Conservation (phyloP, 1,140 invertebrate species). For the Leptinotarsa lineolata region DNA sequence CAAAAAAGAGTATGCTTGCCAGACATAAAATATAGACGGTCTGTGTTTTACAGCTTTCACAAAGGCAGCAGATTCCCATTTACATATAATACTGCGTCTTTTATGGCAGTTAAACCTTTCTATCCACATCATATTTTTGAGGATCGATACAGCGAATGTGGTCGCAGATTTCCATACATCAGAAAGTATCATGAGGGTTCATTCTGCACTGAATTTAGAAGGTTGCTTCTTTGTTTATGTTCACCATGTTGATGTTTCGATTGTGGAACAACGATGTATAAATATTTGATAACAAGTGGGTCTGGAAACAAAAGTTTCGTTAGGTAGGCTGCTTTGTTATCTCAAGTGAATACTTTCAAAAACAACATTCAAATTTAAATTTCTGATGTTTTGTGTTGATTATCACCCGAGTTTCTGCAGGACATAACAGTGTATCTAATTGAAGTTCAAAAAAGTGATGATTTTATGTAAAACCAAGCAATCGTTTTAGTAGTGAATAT, state of each 20-base stretch:
- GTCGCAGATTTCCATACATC: not conserved
- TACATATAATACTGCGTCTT: constrained; percentile 6
- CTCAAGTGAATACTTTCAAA: too few species aligned
- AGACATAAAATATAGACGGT: not conserved
- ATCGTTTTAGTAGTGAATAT: too few species aligned
- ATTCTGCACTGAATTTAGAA: too few species aligned
- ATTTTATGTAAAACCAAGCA: too few species aligned
- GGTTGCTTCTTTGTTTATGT: too few species aligned
- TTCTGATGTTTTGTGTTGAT: too few species aligned
- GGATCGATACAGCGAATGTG: not conserved
- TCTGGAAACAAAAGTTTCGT: too few species aligned
- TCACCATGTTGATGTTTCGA: not conserved
- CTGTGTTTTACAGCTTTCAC: constrained; percentile 1
- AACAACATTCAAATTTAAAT: too few species aligned
- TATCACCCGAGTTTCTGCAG: too few species aligned
- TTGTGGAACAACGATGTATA: not conserved
- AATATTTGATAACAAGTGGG: not conserved
- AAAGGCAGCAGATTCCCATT: constrained; percentile 7
- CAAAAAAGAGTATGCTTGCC: constrained; percentile 1
- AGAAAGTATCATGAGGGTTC: not conserved
- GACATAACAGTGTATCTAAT: too few species aligned
- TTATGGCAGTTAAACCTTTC: not conserved
- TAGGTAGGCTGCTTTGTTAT: too few species aligned
- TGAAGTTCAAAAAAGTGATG: too few species aligned
- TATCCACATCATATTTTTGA: not conserved